Conservation (phyloP, 2,113 vertebrate genomes). For the Gavialis gangeticus region DNA sequence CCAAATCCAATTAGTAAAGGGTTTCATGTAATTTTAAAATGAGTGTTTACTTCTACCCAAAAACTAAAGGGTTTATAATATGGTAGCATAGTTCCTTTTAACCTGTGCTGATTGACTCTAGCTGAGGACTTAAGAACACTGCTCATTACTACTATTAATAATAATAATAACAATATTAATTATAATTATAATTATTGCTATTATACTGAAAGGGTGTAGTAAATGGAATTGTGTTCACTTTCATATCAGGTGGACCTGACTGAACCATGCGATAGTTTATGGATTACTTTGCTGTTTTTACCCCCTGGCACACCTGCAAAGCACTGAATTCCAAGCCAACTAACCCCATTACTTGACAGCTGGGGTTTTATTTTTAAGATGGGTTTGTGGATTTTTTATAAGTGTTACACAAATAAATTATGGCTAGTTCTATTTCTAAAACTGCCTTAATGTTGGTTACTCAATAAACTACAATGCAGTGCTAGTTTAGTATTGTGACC, state of each 20-base stretch:
- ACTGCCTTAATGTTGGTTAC: neutral
- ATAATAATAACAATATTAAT: too few relatives aligned
- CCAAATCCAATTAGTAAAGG: neutral
- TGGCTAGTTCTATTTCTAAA: neutral
- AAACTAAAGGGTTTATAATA: neutral
- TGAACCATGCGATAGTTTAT: neutral
- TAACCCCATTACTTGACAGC: neutral
- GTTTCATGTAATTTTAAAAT: neutral
- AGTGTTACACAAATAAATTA: neutral
- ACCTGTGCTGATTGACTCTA: neutral
- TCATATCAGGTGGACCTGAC: neutral
- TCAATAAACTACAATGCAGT: fast-evolving
- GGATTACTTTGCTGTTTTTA: neutral
- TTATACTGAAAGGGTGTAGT: neutral
- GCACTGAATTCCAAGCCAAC: fast-evolving
- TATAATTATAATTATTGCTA: too few relatives aligned
- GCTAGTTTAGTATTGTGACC: neutral
- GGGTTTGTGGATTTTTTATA: neutral
- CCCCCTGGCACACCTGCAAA: neutral
- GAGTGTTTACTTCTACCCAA: neutral
- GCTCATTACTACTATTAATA: too few relatives aligned
- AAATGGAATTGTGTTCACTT: neutral
- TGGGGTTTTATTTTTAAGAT: neutral
- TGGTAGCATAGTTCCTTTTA: neutral
- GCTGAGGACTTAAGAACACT: neutral